Base-by-base conservation (phyloP, 2,797 vertebrate species). In the Chelidonichthys spinosus region DNA sequence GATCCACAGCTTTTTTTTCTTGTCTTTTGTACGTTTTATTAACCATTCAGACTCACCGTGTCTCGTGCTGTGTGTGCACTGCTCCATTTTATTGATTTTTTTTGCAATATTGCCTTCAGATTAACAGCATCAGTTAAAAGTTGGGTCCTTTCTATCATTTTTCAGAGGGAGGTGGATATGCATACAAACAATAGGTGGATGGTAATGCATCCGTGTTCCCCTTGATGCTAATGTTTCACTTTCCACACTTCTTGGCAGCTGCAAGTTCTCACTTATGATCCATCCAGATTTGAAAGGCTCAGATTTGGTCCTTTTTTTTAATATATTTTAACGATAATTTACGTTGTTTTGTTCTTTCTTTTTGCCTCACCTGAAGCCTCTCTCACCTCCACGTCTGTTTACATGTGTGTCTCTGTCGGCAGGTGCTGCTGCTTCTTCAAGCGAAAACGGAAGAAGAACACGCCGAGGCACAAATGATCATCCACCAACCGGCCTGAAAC, bases 361-460 rank as follows among this genome's bases (percentile, higher is more conserved):
- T 46, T 68, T 76, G 18, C 43, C 39, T 69, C 70, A 37, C 37
- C n/a, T 42, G 4, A 32, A 35, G 15, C 55, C 15, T 46, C 13
- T 17, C 67, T 54, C 47, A 2, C 25, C n/a, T 37, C 5, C 40
- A 6, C 18, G 4, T 65, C 3, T 6, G 71, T 69, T 72, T 76
- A 72, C 25, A 68, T 36, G 2, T 73, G 17, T n/a, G 5, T 63
- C 32, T 90, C 71, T 81, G 54, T 90, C 69, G 82, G 68, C 93
- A 99, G 98, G 98, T 99, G 98, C 96, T 99, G 98, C 96, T 99
- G 98, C 88, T 99, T 99, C 95, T 99, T 99, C 94, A 99, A 97
- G 93, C 96, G 97, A 92, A 99, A 99, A 97, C 95, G 97, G 94
- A 99, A 97, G 97, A 99, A 99, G 96, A 97, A 97, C 78, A 95